These are phyloP conservation scores for Agelastica alni DNA, from an alignment of 2,888 invertebrate species.

Conservation along the genomic window DNA sequence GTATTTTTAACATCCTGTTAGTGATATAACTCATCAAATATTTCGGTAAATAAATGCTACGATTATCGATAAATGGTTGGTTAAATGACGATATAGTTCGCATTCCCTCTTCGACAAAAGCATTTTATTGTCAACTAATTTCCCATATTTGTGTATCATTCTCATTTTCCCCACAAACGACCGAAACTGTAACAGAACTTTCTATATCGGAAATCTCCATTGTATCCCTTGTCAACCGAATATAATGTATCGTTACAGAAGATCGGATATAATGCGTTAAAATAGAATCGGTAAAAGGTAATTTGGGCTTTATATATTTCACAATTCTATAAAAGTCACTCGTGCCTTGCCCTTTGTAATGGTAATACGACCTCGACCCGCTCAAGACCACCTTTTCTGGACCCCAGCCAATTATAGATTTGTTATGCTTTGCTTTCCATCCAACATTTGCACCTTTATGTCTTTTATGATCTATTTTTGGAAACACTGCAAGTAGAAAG, in stretches of 20 bases:
- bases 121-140: constrained; percentile 4
- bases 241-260: constrained; percentile 24
- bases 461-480: constrained; percentile 18
- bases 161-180: constrained; percentile 19
- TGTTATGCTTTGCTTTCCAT: constrained; percentile 22
- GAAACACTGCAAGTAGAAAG: constrained; percentile 12
- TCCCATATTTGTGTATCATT: not conserved
- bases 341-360: constrained; percentile 31
- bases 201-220: constrained; percentile 15
- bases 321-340: constrained; percentile 30
- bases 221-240: constrained; percentile 25
- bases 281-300: constrained; percentile 28
- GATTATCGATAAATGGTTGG: not conserved
- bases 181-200: constrained; percentile 10
- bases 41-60: too few species aligned
- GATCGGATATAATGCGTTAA: constrained; percentile 20
- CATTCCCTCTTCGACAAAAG: not conserved
- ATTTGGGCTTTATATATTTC: constrained; percentile 28
- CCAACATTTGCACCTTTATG: constrained; percentile 26
- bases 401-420: constrained; percentile 27
- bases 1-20: too few species aligned
- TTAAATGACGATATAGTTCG: not conserved
- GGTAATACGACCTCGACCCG: constrained; percentile 24
- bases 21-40: too few species aligned
- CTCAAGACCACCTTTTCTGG: constrained; percentile 25